These are phyloP conservation scores for Dilophus febrilis DNA, from an alignment of 2,888 invertebrate species.

Conservation along the genomic window DNA sequence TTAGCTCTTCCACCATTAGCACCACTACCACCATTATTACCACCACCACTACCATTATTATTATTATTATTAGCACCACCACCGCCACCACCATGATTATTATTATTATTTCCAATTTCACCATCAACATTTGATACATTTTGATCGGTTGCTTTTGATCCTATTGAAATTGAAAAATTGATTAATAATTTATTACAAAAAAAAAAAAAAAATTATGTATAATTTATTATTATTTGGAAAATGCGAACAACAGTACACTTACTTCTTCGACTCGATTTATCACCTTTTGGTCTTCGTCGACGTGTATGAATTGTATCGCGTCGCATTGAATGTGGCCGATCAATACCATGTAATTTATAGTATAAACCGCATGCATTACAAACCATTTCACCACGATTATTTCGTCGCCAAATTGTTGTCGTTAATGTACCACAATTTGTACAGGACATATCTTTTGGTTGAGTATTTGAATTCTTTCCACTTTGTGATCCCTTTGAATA, in stretches of 20 bases:
- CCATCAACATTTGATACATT: not conserved
- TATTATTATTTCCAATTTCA: conserved; percentile 2
- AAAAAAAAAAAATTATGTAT: not conserved
- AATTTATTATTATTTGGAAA: too few relatives aligned
- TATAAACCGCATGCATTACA: conserved; percentile 98
- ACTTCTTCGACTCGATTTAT: conserved; percentile 38
- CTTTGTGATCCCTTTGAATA: not conserved
- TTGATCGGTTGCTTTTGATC: conserved; percentile 3
- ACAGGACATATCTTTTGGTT: conserved; percentile 60
- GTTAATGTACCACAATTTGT: conserved; percentile 95
- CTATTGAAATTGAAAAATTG: not conserved
- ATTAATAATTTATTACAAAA: not conserved
- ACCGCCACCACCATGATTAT: conserved; percentile 4
- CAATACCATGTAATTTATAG: conserved; percentile 89
- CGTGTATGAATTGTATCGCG: conserved; percentile 92
- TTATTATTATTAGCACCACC: not conserved
- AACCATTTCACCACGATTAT: conserved; percentile 93
- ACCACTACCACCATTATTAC: conserved; percentile 2
- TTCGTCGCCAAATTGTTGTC: conserved; percentile 94
- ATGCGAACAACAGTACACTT: conserved; percentile 15
- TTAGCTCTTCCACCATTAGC: conserved; percentile 3
- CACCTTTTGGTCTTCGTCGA: conserved; percentile 69
- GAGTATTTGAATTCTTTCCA: conserved; percentile 8
- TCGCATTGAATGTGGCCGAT: conserved; percentile 86
- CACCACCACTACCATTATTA: not conserved